phyloP scores from a whole-genome alignment of 2,888 invertebrate genomes.

The Entomobrya proxima region DNA sequence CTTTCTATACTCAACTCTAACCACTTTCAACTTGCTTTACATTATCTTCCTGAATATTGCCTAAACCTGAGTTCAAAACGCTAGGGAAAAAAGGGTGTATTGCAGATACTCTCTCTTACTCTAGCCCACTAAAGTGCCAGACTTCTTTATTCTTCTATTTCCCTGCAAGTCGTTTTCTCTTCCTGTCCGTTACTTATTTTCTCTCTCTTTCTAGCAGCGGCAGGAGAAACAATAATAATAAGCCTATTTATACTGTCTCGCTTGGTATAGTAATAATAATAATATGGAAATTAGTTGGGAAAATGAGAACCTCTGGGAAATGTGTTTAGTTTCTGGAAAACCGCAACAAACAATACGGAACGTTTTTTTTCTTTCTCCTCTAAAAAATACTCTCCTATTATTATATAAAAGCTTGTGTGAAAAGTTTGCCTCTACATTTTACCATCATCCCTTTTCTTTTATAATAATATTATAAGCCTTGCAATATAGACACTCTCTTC shows the following conservation, averaged over 20 bases:
- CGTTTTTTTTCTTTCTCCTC: constrained; percentile 2
- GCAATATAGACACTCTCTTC: neutral
- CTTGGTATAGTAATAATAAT: constrained; percentile 5
- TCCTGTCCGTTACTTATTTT: neutral
- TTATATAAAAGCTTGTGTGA: constrained; percentile 11
- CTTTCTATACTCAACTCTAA: too few relatives aligned
- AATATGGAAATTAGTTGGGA: constrained; percentile 49
- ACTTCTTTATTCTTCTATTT: too few relatives aligned
- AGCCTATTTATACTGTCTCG: neutral
- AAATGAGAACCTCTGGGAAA: constrained; percentile 48
- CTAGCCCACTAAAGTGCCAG: too few relatives aligned
- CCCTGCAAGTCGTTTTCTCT: neutral
- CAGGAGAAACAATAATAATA: constrained; percentile 26
- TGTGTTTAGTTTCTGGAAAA: constrained; percentile 44
- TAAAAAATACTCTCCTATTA: neutral
- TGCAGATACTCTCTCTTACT: neutral
- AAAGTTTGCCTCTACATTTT: constrained; percentile 9
- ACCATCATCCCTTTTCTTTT: neutral
- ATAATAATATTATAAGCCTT: neutral
- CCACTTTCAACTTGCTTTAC: neutral
- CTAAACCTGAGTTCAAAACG: neutral
- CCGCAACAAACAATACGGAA: constrained; percentile 37
- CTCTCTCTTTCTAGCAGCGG: neutral
- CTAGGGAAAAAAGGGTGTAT: neutral
- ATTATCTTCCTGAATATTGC: neutral